phyloP scores from a whole-genome alignment of 2,797 vertebrate species.

The Centropyge bicolor region DNA sequence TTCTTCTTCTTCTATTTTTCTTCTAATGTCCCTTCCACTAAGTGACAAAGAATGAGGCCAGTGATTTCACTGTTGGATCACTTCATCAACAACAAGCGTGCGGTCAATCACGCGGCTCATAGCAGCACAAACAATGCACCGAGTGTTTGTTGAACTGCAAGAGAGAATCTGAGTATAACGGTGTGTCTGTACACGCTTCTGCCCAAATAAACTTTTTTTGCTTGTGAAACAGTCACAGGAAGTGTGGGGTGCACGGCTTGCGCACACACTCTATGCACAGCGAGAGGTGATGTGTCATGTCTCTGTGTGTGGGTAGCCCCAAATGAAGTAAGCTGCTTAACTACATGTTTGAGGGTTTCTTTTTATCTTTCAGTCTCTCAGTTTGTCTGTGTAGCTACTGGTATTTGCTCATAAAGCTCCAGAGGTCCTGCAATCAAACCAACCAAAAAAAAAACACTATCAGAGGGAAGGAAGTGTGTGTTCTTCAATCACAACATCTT shows the following conservation, averaged over 20 bases:
- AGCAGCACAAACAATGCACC: slow-evolving; percentile 19
- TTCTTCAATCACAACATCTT: slow-evolving; percentile 54
- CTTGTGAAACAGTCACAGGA: slow-evolving; percentile 67
- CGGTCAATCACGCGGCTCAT: slow-evolving; percentile 9
- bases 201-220: slow-evolving; percentile 20
- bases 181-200: background rate
- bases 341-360: slow-evolving; percentile 1
- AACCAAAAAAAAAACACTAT: slow-evolving; percentile 40
- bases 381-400: slow-evolving; percentile 39
- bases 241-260: slow-evolving; percentile 35
- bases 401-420: slow-evolving; percentile 48
- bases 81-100: slow-evolving; percentile 38
- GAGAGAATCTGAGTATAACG: background rate
- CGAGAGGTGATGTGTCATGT: slow-evolving; percentile 50
- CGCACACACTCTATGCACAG: slow-evolving; percentile 19
- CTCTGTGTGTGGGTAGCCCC: slow-evolving; percentile 50
- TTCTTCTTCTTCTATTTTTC: background rate
- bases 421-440: slow-evolving; percentile 49
- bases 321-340: slow-evolving; percentile 56
- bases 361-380: slow-evolving; percentile 14
- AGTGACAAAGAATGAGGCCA: slow-evolving; percentile 16
- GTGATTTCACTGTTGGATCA: slow-evolving; percentile 31
- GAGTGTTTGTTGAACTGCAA: background rate
- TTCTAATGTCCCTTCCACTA: background rate
- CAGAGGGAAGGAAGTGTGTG: slow-evolving; percentile 18